Evolutionary conservation across 2,113 vertebrate genomes (phyloP).

Genomic region (Verasper variegatus): DNA sequence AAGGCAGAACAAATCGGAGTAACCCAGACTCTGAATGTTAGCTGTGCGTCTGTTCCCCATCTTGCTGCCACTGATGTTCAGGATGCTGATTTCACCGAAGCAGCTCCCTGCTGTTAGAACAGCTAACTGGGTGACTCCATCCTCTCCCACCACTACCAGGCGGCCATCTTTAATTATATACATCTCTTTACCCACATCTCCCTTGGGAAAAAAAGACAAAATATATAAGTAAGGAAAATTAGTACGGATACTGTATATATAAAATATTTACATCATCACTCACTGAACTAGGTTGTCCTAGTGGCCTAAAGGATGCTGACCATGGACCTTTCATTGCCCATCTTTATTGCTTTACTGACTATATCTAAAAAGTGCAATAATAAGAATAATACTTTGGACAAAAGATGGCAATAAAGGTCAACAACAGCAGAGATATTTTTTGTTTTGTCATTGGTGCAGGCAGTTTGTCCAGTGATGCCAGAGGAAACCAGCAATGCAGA

Average conservation of each 20-base stretch:
- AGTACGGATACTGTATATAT: not conserved
- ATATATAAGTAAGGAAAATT: not conserved
- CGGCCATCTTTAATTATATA: conserved; percentile 98
- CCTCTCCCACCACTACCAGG: conserved; percentile 93
- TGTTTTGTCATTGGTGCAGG: no score
- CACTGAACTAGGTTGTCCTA: no score
- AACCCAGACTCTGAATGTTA: conserved; percentile 94
- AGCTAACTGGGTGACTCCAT: conserved; percentile 90
- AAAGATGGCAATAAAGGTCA: no score
- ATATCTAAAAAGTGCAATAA: no score
- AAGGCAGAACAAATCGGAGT: conserved; percentile 96
- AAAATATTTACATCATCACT: not conserved
- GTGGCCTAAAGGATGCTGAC: no score
- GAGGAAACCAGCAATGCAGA: no score
- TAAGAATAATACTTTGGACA: no score
- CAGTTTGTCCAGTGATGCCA: no score
- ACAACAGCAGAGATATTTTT: no score
- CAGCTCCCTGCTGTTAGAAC: conserved; percentile 91
- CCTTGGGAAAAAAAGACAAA: conserved; percentile 54
- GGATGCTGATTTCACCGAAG: conserved; percentile 97
- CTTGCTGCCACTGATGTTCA: conserved; percentile 97
- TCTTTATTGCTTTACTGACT: no score
- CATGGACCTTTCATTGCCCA: no score
- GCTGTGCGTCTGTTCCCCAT: conserved; percentile 97
- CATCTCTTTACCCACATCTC: conserved; percentile 98